phyloP scores from a whole-genome alignment of 2,797 vertebrate species.

The Delichon dasypus region DNA sequence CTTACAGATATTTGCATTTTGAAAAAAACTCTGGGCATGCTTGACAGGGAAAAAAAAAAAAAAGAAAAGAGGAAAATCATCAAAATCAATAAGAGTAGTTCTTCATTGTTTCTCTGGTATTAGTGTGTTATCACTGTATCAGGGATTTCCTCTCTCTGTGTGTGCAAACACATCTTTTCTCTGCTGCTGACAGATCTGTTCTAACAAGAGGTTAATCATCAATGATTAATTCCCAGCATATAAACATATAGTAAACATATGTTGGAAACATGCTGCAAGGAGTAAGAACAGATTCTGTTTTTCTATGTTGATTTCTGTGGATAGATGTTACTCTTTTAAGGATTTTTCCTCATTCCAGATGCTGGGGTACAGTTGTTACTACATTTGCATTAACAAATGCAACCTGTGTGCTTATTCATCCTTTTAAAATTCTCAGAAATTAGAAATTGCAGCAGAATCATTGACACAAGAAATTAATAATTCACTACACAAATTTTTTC shows the following conservation, averaged over 20 bases:
- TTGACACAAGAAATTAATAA: background rate
- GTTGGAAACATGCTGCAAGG: background rate
- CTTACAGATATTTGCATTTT: background rate
- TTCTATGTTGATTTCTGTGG: background rate
- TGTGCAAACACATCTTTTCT: accelerated
- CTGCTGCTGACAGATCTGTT: background rate
- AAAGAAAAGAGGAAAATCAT: background rate
- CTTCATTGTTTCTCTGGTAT: background rate
- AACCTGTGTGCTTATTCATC: background rate
- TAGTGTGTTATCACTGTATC: background rate
- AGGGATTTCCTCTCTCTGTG: background rate
- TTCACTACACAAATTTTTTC: background rate
- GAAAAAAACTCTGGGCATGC: background rate
- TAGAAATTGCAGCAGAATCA: background rate
- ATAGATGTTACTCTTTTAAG: background rate
- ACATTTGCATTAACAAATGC: background rate
- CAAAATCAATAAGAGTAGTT: background rate
- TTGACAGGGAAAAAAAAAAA: background rate
- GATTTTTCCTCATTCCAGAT: background rate
- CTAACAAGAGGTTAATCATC: background rate
- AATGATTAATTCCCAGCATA: background rate
- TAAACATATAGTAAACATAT: background rate
- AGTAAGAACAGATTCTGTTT: background rate
- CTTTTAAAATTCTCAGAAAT: background rate
- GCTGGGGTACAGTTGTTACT: background rate